A percentile compares a stretch with the other conserved stretches of the same genome.
These are phyloP conservation scores for Hippocampus barbouri DNA, from an alignment of 2,113 vertebrate species.

Conservation along the genomic window DNA sequence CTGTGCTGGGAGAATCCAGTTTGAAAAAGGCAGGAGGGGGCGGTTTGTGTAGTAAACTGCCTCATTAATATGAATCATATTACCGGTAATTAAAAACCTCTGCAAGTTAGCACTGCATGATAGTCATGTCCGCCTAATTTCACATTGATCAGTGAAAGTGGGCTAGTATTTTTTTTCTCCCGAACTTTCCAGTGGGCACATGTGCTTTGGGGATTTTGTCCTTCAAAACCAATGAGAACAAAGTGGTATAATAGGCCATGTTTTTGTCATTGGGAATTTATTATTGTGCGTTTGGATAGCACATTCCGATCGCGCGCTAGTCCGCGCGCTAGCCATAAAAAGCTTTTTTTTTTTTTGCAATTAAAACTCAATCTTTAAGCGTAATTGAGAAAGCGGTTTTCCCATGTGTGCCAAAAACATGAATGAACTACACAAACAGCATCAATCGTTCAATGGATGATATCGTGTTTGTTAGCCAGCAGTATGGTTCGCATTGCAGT, in stretches of 20 bases:
- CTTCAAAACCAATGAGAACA: not conserved
- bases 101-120: not conserved
- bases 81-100: not conserved
- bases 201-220: no score
- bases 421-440: not conserved
- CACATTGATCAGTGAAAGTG: no score
- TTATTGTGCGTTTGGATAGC: not conserved
- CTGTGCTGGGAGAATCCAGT: conserved; percentile 29
- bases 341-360: not conserved
- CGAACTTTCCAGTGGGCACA: no score
- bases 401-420: not conserved
- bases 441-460: not conserved
- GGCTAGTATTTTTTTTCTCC: no score
- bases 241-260: not conserved
- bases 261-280: not conserved
- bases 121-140: no score
- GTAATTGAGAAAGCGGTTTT: not conserved
- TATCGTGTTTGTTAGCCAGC: not conserved
- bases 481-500: not conserved
- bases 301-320: not conserved
- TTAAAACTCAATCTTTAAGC: not conserved
- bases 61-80: not conserved
- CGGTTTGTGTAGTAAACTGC: not conserved
- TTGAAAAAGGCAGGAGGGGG: not conserved
- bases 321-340: not conserved